Conservation (phyloP, 2,113 vertebrate species). For the Brachyistius frenatus region DNA sequence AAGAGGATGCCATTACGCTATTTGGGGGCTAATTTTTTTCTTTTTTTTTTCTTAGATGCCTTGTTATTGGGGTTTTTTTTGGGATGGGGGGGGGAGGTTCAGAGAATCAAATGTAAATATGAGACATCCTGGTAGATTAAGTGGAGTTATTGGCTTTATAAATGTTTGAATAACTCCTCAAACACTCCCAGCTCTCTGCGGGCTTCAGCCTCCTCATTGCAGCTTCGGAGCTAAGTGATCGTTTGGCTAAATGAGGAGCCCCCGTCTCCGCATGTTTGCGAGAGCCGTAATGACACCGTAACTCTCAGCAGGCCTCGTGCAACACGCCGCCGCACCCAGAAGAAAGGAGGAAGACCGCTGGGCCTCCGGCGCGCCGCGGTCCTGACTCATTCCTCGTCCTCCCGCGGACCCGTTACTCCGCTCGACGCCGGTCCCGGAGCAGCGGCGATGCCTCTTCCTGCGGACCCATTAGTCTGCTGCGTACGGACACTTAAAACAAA, state of each 20-base stretch:
- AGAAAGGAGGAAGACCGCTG: slow-evolving; percentile 90
- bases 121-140: slow-evolving; percentile 93
- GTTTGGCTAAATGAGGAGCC: slow-evolving; percentile 93
- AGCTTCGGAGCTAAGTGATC: slow-evolving; percentile 94
- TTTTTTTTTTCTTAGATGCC: slow-evolving; percentile 16
- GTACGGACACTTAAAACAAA: slow-evolving; percentile 79
- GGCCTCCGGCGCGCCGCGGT: slow-evolving; percentile 90
- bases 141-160: slow-evolving; percentile 97
- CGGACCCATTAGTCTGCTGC: slow-evolving; percentile 93
- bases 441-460: slow-evolving; percentile 86
- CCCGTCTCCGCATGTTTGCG: slow-evolving; percentile 91
- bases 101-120: slow-evolving; percentile 76
- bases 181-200: slow-evolving; percentile 92
- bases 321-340: slow-evolving; percentile 84
- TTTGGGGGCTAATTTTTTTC: slow-evolving; percentile 45
- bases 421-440: slow-evolving; percentile 91
- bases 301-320: slow-evolving; percentile 92
- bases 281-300: slow-evolving; percentile 91
- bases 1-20: slow-evolving; percentile 65
- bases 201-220: slow-evolving; percentile 91
- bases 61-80: slow-evolving; percentile 55
- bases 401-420: slow-evolving; percentile 93
- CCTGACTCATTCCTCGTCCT: slow-evolving; percentile 87
- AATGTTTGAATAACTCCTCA: slow-evolving; percentile 97
- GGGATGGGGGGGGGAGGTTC: slow-evolving; percentile 47